phyloP scores from a whole-genome alignment of 1,140 invertebrate species.

The Pseudomyrmex gracilis region DNA sequence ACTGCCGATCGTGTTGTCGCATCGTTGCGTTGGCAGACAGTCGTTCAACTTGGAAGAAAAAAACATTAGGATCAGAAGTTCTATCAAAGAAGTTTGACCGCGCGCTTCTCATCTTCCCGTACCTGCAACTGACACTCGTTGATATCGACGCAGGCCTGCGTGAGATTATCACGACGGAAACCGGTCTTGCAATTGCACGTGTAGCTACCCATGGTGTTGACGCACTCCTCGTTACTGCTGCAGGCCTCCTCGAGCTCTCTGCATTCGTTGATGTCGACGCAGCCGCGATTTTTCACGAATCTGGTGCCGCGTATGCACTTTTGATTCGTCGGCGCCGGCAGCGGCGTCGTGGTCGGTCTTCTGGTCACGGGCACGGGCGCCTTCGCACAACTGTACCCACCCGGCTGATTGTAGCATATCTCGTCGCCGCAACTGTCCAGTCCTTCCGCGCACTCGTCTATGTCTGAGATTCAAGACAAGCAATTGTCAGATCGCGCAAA shows the following conservation, averaged over 20 bases:
- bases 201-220: constrained; percentile 86
- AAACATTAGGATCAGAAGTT: background rate
- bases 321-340: constrained; percentile 39
- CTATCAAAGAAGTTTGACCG: background rate
- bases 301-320: constrained; percentile 72
- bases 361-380: constrained; percentile 77
- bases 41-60: constrained; percentile 79
- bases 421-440: constrained; percentile 80
- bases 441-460: constrained; percentile 86
- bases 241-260: constrained; percentile 84
- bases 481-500: background rate
- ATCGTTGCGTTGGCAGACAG: constrained; percentile 90
- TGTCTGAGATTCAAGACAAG: constrained; percentile 79
- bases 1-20: constrained; percentile 96
- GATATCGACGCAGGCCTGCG: constrained; percentile 87
- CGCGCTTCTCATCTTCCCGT: background rate
- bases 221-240: constrained; percentile 85
- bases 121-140: constrained; percentile 88
- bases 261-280: constrained; percentile 90
- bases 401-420: constrained; percentile 87
- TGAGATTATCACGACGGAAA: constrained; percentile 85
- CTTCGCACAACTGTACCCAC: constrained; percentile 86
- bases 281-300: constrained; percentile 82
- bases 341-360: constrained; percentile 58
- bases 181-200: constrained; percentile 85